phyloP scores from a whole-genome alignment of 2,797 vertebrate genomes.

The Forpus xanthops region DNA sequence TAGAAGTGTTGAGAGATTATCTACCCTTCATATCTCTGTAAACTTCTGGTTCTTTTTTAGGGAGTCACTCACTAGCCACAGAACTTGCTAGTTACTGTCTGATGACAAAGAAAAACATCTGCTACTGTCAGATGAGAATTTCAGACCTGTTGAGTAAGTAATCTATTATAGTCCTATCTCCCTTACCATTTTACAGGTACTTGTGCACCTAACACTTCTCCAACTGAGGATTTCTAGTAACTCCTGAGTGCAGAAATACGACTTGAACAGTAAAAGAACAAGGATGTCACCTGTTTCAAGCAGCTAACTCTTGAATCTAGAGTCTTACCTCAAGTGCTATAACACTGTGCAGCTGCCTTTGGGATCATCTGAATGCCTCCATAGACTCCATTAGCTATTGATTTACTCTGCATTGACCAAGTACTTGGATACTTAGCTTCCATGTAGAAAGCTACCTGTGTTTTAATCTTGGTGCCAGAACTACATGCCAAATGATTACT shows the following conservation, averaged over 20 bases:
- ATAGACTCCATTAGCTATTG: not conserved
- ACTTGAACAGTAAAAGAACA: not conserved
- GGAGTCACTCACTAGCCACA: not conserved
- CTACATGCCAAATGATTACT: not conserved
- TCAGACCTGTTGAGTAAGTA: not conserved
- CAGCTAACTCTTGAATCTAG: not conserved
- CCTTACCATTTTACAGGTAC: rapidly evolving
- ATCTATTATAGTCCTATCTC: not conserved
- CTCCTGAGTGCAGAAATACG: not conserved
- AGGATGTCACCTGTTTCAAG: not conserved
- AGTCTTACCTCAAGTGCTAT: not conserved
- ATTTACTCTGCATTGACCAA: not conserved
- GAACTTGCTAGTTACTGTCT: not conserved
- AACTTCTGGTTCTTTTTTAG: not conserved
- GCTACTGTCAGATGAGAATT: not conserved
- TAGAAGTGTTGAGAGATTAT: not conserved
- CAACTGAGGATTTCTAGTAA: not conserved
- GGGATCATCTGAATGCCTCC: not conserved
- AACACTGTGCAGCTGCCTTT: not conserved
- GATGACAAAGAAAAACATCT: not conserved
- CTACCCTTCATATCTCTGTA: not conserved
- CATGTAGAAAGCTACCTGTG: not conserved
- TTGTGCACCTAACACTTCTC: not conserved
- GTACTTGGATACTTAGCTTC: not conserved
- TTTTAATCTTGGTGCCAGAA: not conserved